phyloP scores from a whole-genome alignment of 2,797 vertebrate species.

The Tiaroga cobitis region DNA sequence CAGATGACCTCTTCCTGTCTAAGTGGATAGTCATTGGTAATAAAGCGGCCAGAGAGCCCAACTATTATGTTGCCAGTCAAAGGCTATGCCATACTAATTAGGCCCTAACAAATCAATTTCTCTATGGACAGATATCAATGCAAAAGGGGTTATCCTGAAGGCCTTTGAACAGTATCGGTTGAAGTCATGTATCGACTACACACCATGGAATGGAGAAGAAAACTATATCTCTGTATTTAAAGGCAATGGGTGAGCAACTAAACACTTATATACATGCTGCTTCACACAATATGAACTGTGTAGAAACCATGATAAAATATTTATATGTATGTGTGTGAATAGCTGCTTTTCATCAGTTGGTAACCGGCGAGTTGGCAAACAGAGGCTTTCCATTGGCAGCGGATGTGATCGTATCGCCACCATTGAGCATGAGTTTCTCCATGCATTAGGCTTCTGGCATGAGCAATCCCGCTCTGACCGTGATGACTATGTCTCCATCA shows the following conservation, averaged over 20 bases:
- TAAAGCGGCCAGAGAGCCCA: too few species aligned
- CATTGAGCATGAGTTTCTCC: constrained; percentile 86
- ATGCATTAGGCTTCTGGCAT: constrained; percentile 88
- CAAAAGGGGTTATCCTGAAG: constrained; percentile 91
- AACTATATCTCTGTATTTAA: constrained; percentile 94
- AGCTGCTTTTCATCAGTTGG: constrained; percentile 94
- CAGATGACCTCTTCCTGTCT: too few species aligned
- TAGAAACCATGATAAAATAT: not conserved
- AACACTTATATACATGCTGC: not conserved
- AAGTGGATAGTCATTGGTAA: too few species aligned
- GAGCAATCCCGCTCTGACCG: constrained; percentile 89
- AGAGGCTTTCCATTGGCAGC: constrained; percentile 81
- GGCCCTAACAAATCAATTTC: not conserved
- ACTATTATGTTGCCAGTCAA: not conserved
- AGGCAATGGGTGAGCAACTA: constrained; percentile 83
- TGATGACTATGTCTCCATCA: constrained; percentile 83
- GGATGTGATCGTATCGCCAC: constrained; percentile 79
- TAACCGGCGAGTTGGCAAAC: constrained; percentile 78
- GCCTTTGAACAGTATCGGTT: constrained; percentile 94
- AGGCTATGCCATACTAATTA: not conserved
- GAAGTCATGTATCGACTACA: constrained; percentile 94
- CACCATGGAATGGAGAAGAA: constrained; percentile 88
- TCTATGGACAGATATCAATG: constrained; percentile 85
- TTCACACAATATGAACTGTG: not conserved
- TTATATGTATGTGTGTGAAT: not conserved